These are phyloP conservation scores for Tenthredo scrophulariae DNA, from an alignment of 2,888 invertebrate genomes.

Conservation along the genomic window DNA sequence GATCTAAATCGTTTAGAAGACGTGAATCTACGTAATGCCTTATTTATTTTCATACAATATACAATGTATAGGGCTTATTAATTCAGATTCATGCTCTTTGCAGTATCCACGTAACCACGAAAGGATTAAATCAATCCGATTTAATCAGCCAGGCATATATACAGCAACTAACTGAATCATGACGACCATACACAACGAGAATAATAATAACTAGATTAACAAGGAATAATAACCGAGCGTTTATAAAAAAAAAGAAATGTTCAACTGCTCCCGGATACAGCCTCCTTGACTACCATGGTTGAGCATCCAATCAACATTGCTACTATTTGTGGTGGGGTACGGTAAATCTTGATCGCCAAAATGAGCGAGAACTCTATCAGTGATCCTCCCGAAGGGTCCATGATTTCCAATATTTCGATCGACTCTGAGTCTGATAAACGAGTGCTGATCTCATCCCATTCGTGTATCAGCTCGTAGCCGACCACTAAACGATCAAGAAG, in stretches of 20 bases:
- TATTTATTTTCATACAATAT: background rate
- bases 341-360: background rate
- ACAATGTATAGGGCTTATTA: background rate
- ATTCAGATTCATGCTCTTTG: background rate
- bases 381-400: background rate
- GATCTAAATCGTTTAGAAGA: background rate
- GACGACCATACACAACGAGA: conserved; percentile 3
- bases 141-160: background rate
- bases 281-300: conserved; percentile 25
- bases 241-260: conserved; percentile 9
- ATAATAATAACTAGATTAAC: conserved; percentile 48
- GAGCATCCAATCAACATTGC: background rate
- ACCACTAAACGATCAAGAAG: background rate
- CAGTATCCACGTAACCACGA: background rate
- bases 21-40: background rate
- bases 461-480: background rate
- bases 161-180: conserved; percentile 3
- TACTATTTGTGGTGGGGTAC: background rate
- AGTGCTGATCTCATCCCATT: background rate
- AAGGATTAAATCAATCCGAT: background rate
- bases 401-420: background rate
- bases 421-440: background rate
- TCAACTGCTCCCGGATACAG: conserved; percentile 52
- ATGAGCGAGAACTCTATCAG: background rate
- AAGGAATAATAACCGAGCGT: conserved; percentile 37